phyloP scores from a whole-genome alignment of 2,797 vertebrate genomes.

The Cheirogaleus major region DNA sequence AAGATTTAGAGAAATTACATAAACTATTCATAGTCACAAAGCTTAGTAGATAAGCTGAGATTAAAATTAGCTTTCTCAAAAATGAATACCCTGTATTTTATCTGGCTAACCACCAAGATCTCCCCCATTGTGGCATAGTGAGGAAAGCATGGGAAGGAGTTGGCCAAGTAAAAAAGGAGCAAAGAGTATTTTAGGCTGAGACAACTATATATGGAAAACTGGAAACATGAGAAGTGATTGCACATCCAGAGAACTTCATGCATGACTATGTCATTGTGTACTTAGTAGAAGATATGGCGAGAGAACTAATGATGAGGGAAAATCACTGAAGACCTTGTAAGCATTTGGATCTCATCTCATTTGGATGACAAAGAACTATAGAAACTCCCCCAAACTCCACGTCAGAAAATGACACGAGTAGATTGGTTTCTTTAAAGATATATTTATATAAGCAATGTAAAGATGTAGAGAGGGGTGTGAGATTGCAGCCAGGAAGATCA shows the following conservation, averaged over 20 bases:
- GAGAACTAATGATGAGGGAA: neutral
- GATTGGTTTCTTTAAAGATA: neutral
- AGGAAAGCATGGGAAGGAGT: neutral
- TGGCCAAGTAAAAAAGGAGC: neutral
- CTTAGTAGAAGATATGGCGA: neutral
- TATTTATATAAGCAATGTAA: neutral
- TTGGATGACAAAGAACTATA: neutral
- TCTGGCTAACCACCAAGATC: neutral
- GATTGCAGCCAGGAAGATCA: neutral
- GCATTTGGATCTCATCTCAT: neutral
- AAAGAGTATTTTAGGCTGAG: neutral
- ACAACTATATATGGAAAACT: neutral
- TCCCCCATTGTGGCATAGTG: neutral
- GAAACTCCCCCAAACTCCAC: neutral
- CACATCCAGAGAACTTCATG: neutral
- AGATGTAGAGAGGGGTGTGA: neutral
- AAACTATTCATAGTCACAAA: neutral
- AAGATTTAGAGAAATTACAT: conserved; percentile 18
- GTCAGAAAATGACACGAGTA: neutral
- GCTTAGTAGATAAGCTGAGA: neutral
- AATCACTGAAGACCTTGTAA: neutral
- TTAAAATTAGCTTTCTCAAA: neutral
- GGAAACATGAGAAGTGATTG: neutral
- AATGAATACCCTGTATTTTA: neutral
- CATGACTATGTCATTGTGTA: neutral